Conservation (phyloP, 2,113 vertebrate species). For the Okapia johnstoni region DNA sequence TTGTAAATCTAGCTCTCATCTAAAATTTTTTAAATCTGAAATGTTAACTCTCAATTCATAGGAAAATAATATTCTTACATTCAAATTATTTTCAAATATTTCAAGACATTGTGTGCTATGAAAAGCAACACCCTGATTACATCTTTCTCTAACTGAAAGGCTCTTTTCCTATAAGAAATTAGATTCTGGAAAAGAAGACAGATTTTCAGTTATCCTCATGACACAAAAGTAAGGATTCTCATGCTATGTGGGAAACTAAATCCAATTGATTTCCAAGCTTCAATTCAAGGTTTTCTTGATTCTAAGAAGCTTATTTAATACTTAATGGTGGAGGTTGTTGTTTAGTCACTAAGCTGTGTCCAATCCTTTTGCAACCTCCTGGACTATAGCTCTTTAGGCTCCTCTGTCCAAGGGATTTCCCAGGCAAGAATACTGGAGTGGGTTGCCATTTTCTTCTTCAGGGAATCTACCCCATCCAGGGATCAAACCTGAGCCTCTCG, state of each 20-base stretch:
- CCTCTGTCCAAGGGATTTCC: neutral
- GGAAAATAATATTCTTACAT: conserved; percentile 19
- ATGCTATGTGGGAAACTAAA: conserved; percentile 10
- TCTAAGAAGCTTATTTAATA: conserved; percentile 1
- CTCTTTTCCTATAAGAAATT: conserved; percentile 21
- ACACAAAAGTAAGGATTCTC: neutral
- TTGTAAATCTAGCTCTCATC: neutral
- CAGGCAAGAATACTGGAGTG: neutral
- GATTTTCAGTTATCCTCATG: neutral
- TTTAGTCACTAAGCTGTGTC: neutral
- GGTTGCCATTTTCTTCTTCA: neutral
- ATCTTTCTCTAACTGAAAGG: conserved; percentile 15
- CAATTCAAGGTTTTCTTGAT: neutral
- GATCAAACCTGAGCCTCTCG: neutral
- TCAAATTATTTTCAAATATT: neutral
- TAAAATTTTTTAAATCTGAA: conserved; percentile 12
- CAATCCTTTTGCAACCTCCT: neutral
- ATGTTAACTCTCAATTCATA: neutral
- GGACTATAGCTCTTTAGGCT: neutral
- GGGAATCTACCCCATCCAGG: neutral
- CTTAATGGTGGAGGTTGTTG: neutral
- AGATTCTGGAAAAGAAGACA: neutral
- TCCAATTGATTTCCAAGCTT: neutral
- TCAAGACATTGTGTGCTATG: neutral
- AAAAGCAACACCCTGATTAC: neutral